Base-by-base conservation (phyloP, 1,140 invertebrate genomes). In the Musca domestica region DNA sequence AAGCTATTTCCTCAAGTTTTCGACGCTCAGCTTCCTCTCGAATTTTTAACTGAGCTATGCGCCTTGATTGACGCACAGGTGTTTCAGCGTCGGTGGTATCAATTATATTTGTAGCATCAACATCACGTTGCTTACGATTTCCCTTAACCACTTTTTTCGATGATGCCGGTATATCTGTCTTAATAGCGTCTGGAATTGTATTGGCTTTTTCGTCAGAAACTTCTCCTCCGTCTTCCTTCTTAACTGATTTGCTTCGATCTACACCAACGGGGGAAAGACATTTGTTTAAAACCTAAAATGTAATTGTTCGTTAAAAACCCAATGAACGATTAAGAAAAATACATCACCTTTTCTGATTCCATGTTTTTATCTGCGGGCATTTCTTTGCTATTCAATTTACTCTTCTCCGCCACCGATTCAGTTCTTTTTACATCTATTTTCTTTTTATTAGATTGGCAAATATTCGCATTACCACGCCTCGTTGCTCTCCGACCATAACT, bases 41-140 rank as follows among this genome's bases (percentile, higher is more conserved):
- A 58, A 94, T 93, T 72, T 94, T 92, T 69, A 93, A 85, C 74
- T 94, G 92, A 0, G 93, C 93, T 73, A 95, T 93, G 61, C 93
- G 84, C 3, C 92, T 84, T 7, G 91, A 93, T 73, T 91, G 90
- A 17, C 92, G 81, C 3, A 92, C 88, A 0, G 88, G 88, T 4
- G 86, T 84, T 22, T 81, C 82, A 6, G 76, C 73, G 56, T 79
- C 74, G 12, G 69, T 73, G 5, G 70, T 58, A 6, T 81, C 72
- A 19, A 80, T 81, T 15, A 81, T 80, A 23, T 77, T 78, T 6
- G 74, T 80, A 46, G 79, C 82, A 66, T 86, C 86, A 51, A 88
- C 83, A 69, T 87, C 87, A 10, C 77, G 81, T 76, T 86, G 87
- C 71, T 84, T 86, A 2, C 76, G 72, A 6, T 72, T 69, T 0